These are phyloP conservation scores for Calcarius lapponicus DNA, from an alignment of 2,797 vertebrate species.

Conservation along the genomic window DNA sequence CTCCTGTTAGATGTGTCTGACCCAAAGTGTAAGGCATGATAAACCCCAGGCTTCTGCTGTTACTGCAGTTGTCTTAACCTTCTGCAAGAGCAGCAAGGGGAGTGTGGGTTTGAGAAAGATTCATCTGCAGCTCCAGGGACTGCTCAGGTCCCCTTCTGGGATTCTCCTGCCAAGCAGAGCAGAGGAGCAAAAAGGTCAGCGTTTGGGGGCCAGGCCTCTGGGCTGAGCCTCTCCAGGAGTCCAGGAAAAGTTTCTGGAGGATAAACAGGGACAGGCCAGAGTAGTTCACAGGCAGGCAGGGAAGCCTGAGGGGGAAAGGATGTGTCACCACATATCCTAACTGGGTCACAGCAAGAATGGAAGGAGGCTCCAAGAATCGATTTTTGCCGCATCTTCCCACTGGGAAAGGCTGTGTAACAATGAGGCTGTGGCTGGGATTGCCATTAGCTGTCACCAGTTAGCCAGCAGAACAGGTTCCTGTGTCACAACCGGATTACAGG, in stretches of 20 bases:
- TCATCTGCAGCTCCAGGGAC: neutral
- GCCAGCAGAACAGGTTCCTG: constrained; percentile 40
- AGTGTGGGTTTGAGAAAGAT: neutral
- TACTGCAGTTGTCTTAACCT: neutral
- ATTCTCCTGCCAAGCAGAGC: neutral
- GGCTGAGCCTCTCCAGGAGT: neutral
- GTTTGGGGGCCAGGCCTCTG: neutral
- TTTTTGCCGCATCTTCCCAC: neutral
- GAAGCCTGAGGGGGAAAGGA: neutral
- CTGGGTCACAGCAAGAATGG: neutral
- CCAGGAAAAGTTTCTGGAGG: neutral
- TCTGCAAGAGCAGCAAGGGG: neutral
- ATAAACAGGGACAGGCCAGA: neutral
- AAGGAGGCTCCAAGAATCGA: neutral
- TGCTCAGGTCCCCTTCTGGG: neutral
- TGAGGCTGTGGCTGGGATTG: neutral
- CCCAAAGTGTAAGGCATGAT: neutral
- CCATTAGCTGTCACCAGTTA: neutral
- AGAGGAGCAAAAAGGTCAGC: neutral
- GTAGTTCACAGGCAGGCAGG: neutral
- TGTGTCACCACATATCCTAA: neutral
- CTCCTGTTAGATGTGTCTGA: neutral
- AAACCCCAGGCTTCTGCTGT: neutral
- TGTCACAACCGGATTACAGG: neutral
- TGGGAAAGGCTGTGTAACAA: neutral